A percentile compares a stretch with the other conserved stretches of the same genome.
Evolutionary conservation across 1,140 invertebrate species (phyloP).

Genomic region (Apis laboriosa): DNA sequence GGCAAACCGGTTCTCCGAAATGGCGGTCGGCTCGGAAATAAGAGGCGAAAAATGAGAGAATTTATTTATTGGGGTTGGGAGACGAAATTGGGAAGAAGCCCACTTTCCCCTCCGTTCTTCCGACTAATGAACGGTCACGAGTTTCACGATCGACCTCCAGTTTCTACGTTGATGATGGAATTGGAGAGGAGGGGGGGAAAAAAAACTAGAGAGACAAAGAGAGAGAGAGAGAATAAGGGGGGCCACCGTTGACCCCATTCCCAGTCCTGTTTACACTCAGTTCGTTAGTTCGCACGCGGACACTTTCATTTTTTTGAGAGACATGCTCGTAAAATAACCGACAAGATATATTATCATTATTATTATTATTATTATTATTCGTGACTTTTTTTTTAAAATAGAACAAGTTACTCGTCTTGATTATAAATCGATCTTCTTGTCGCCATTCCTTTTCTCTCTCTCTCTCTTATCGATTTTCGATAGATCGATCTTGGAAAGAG

Average conservation of each 20-base stretch:
- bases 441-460: not conserved
- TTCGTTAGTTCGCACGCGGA: constrained; percentile 30
- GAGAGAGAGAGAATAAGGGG: not conserved
- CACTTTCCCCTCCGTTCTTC: constrained; percentile 40
- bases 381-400: too few relatives aligned
- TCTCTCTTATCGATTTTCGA: not conserved
- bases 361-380: too few relatives aligned
- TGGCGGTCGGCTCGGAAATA: not conserved
- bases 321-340: constrained; percentile 31
- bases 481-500: too few relatives aligned
- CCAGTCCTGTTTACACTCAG: constrained; percentile 30
- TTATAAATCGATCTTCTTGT: not conserved
- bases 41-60: not conserved
- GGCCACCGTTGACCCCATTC: constrained; percentile 57
- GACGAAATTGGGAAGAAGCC: constrained; percentile 29
- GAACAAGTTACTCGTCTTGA: not conserved
- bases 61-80: not conserved
- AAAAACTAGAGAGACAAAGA: not conserved
- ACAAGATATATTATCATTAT: constrained; percentile 9
- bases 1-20: not conserved
- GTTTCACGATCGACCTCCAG: constrained; percentile 39
- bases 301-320: constrained; percentile 69
- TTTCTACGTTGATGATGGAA: constrained; percentile 21
- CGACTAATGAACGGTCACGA: constrained; percentile 30
- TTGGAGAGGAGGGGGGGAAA: not conserved